Evolutionary conservation across 2,797 vertebrate species (phyloP).

Genomic region (Heteromormyrus szaboi): DNA sequence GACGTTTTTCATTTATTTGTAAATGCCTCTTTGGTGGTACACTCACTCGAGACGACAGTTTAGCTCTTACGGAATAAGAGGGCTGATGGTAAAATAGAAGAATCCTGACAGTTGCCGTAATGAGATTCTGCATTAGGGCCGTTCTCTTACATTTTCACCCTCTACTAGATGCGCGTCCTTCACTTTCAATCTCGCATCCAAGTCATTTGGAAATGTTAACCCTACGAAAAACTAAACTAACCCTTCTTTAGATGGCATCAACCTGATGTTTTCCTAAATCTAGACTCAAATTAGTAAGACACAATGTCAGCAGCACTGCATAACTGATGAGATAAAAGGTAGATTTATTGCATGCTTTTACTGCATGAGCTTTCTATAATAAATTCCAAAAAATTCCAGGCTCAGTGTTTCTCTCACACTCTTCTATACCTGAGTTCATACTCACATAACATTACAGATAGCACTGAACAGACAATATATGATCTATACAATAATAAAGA

Average conservation of each 20-base stretch:
- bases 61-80: constrained; percentile 75
- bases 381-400: background rate
- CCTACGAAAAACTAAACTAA: constrained; percentile 66
- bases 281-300: constrained; percentile 18
- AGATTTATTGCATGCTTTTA: background rate
- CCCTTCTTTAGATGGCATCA: constrained; percentile 56
- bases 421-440: background rate
- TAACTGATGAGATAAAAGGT: constrained; percentile 10
- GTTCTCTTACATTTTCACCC: constrained; percentile 67
- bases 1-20: constrained; percentile 99
- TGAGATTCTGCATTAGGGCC: constrained; percentile 88
- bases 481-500: background rate
- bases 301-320: background rate
- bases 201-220: constrained; percentile 74
- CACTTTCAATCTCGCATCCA: constrained; percentile 74
- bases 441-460: background rate
- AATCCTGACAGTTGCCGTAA: constrained; percentile 92
- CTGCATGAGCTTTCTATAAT: background rate
- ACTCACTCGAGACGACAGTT: constrained; percentile 89
- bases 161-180: constrained; percentile 72
- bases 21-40: constrained; percentile 90
- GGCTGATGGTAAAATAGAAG: constrained; percentile 81
- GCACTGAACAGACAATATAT: background rate
- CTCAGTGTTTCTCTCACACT: background rate
- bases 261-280: constrained; percentile 49